Base-by-base conservation (phyloP, 92 coral and sea anemone species). In the Muricea muricata region DNA sequence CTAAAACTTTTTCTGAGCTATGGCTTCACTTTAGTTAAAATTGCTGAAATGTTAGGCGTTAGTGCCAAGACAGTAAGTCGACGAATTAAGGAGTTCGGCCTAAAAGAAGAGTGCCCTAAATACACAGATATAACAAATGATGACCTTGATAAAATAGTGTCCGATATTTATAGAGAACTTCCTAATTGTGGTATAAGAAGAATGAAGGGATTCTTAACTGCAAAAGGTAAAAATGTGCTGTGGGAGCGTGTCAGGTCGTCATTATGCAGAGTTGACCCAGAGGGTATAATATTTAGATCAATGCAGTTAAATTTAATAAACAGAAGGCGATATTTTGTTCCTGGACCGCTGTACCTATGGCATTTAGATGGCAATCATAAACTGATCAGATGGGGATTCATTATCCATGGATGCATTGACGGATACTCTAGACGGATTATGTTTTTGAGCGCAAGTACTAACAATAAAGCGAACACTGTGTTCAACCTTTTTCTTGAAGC, bases 321-420 rank as follows among this genome's bases (percentile, higher is more conserved):
- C n/a, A 39, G 79, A 18, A 42, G 86, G 24, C 75, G 57, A 23
- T 86, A 68, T 68, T 66, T 65, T 56, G 88, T 85, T 6, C 70
- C 82, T 7, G 71, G 87, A 9, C 77, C 63, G 18, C 72, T 65
- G 0, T 65, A 8, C 29, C 72, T 65, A 23, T 65, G 72, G 32
- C 72, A 65, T 39, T 39, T 54, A 26, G 68, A 60, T 28, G 68
- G 68, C 13, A 60, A 60, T 18, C 68, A 18, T 17, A 60, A 60
- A 29, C 1, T 60, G 8, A 24, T 60, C 15, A 90, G 93, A 81
- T 90, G 90, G 93, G 86, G 84, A 46, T 86, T 90, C 46, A 85
- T 90, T 25, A 80, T 90, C 28, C 90, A 86, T 81, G 93, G 89
- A 18, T 79, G 91, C 48, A 77, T 83, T 70, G 91, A 91, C 84